These are phyloP conservation scores for Perithous albicinctus DNA, from an alignment of 2,888 invertebrate species.

Conservation along the genomic window DNA sequence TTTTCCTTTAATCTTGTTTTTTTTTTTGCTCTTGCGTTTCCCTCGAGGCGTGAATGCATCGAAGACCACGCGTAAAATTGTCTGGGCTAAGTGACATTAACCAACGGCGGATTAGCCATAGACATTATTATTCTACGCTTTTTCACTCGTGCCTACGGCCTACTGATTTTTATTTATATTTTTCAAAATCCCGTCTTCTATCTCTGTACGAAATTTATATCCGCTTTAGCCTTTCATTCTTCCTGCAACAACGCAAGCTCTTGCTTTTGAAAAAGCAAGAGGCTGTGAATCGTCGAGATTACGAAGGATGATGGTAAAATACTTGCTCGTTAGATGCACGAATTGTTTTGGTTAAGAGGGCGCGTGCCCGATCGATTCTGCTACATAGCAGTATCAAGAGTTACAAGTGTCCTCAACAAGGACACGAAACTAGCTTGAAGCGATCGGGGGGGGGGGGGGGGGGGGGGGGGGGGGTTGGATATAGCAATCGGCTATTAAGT, in stretches of 20 bases:
- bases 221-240: slow-evolving; percentile 1
- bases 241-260: neutral
- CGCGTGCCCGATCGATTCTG: neutral
- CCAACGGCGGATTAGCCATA: slow-evolving; percentile 43
- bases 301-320: slow-evolving; percentile 11
- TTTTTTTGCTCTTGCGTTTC: slow-evolving; percentile 24
- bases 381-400: slow-evolving; percentile 7
- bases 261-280: neutral
- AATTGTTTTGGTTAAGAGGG: neutral
- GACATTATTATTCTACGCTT: slow-evolving; percentile 46
- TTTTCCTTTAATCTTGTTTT: slow-evolving; percentile 2
- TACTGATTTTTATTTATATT: slow-evolving; percentile 34
- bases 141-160: slow-evolving; percentile 59
- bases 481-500: slow-evolving; percentile 8
- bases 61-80: slow-evolving; percentile 43
- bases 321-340: neutral
- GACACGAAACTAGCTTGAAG: neutral
- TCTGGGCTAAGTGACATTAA: slow-evolving; percentile 50
- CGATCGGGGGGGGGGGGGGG: no score
- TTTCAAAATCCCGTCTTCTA: slow-evolving; percentile 13
- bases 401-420: neutral
- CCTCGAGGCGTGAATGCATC: slow-evolving; percentile 6
- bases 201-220: slow-evolving; percentile 35
- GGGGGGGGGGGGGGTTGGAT: no score
- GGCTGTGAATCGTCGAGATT: neutral